These are phyloP conservation scores for Drosophila kepulauana DNA, from an alignment of 1,140 invertebrate species.

Conservation along the genomic window DNA sequence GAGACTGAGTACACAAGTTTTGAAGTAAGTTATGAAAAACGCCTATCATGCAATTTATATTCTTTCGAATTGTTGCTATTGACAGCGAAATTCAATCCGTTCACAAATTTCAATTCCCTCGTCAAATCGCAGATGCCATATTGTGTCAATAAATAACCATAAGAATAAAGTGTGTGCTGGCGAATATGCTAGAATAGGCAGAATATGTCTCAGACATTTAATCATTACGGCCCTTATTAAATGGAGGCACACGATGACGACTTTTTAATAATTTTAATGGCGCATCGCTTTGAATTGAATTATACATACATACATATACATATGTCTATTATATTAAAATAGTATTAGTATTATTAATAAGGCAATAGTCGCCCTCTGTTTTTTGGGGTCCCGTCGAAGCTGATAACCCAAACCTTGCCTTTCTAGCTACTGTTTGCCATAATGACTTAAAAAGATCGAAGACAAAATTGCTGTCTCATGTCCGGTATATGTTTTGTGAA, in stretches of 20 bases:
- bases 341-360: background rate
- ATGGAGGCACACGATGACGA: conserved; percentile 22
- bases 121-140: conserved; percentile 19
- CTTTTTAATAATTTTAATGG: conserved; percentile 55
- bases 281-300: conserved; percentile 26
- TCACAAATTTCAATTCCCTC: conserved; percentile 37
- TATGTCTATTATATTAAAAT: background rate
- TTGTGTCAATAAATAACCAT: conserved; percentile 25
- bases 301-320: background rate
- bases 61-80: conserved; percentile 56
- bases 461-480: conserved; percentile 38
- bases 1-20: background rate
- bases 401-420: conserved; percentile 35
- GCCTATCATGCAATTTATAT: conserved; percentile 61
- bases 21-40: too few species aligned
- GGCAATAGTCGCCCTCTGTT: conserved; percentile 7
- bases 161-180: background rate
- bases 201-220: background rate
- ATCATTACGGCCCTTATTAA: too few species aligned
- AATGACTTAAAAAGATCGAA: conserved; percentile 11
- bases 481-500: conserved; percentile 22
- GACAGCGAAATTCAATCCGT: conserved; percentile 76
- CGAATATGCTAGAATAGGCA: background rate
- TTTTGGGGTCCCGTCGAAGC: conserved; percentile 6
- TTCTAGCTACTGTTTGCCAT: conserved; percentile 10